These are phyloP conservation scores for Caenorhabditis sp. DNA, from an alignment of 2,888 invertebrate genomes.

Conservation along the genomic window DNA sequence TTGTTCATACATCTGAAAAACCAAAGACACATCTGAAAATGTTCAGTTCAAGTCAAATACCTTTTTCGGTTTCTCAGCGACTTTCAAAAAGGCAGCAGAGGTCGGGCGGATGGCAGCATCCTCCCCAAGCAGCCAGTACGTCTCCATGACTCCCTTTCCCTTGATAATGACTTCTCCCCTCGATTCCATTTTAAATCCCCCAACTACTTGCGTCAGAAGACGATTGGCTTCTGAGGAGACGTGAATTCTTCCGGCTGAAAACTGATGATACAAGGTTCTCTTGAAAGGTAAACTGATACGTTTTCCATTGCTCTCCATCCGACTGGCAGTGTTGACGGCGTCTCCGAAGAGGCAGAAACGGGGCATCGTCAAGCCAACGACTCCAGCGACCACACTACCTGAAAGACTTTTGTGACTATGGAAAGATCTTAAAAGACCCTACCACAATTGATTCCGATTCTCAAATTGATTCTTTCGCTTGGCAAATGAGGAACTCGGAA, in stretches of 20 bases:
- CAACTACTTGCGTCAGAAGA: conserved; percentile 70
- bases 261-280: too few relatives aligned
- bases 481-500: conserved; percentile 73
- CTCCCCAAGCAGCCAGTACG: conserved; percentile 70
- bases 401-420: too few relatives aligned
- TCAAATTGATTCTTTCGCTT: conserved; percentile 68
- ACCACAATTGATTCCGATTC: conserved; percentile 73
- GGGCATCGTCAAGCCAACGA: conserved; percentile 76
- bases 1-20: conserved; percentile 53
- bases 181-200: conserved; percentile 74
- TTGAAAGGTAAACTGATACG: too few relatives aligned
- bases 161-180: conserved; percentile 80
- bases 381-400: conserved; percentile 72
- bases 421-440: too few relatives aligned
- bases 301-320: conserved; percentile 76
- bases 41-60: neutral
- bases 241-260: conserved; percentile 76
- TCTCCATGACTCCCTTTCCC: conserved; percentile 74
- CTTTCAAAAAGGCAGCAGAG: neutral
- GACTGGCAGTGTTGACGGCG: conserved; percentile 75
- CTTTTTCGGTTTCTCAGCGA: conserved; percentile 8
- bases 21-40: neutral
- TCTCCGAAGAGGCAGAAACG: conserved; percentile 78
- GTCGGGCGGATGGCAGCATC: conserved; percentile 10
- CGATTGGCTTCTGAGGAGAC: conserved; percentile 73